Base-by-base conservation (phyloP, 2,113 vertebrate species). In the Sarotherodon lohbergeri region DNA sequence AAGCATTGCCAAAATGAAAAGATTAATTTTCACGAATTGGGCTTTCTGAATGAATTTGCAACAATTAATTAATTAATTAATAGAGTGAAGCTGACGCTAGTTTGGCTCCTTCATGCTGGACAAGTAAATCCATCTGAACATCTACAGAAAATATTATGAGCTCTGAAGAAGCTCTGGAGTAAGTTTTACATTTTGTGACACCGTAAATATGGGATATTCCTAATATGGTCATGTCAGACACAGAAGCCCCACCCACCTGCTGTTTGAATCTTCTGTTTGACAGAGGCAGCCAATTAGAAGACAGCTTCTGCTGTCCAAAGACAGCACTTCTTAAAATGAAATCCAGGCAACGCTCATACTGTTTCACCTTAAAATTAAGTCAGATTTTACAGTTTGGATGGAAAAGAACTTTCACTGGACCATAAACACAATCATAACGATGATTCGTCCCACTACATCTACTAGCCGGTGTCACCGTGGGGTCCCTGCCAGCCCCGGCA, bases 291-390 rank as follows among this genome's bases (percentile, higher is more conserved):
- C 54, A 55, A 12, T 55, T 4, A 55, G 54, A 55, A 24, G 54
- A 55, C 24, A 24, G 54, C n/a, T 55, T 22, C 22, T 22, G 22
- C 22, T 22, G 22, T 27, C 3, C 27, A 27, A 27, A 27, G 27
- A 27, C 27, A 27, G 27, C 27, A 27, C 27, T 27, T 27, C 27
- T 27, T 27, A 27, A 2, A 59, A 16, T 16, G 24, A 56, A 5
- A 50, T 50, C 5, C 48, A 50, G 48, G 7, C 14, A 17, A 6
- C 24, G 0, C 12, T 57, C 24, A 11, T 27, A 0, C 24, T 57
- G 6, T 32, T 32, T 32, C 1, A 32, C 57, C 1, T 61, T 61
- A 32, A 32, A 61, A 61, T 32, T 32, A 17, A 61, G 57, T 32
- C 29, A 2, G 27, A 2, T 17, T 32, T 59, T 59, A 61, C 57